Evolutionary conservation across 2,113 vertebrate species (phyloP).

Genomic region (Amblyornis subalaris): DNA sequence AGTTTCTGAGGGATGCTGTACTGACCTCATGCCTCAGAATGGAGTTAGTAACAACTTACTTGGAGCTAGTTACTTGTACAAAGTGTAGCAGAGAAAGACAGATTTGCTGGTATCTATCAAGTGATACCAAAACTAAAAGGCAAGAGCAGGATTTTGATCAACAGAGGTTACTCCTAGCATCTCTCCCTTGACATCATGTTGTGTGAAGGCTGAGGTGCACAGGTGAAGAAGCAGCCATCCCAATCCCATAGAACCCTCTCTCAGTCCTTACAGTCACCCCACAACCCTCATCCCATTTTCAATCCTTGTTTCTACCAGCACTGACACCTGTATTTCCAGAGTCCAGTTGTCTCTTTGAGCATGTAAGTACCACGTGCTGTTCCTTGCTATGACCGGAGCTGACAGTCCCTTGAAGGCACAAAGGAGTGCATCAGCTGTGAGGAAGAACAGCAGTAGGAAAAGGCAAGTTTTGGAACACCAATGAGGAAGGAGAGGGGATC

Average conservation of each 20-base stretch:
- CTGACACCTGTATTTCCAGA: neutral
- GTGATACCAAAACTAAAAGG: neutral
- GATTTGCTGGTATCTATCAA: neutral
- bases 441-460: neutral
- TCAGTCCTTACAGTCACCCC: neutral
- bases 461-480: neutral
- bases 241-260: neutral
- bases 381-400: neutral
- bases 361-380: neutral
- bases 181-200: neutral
- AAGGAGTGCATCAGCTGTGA: neutral
- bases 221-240: neutral
- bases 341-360: neutral
- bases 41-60: neutral
- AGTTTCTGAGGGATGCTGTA: neutral
- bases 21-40: neutral
- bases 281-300: neutral
- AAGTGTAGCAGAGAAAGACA: neutral
- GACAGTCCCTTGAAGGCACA: neutral
- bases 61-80: neutral
- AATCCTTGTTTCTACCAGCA: neutral
- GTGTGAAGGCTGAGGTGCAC: neutral
- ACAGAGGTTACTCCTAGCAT: neutral
- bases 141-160: neutral
- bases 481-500: neutral